Conservation (phyloP, 2,888 invertebrate genomes). For the Sipunculus nudus region DNA sequence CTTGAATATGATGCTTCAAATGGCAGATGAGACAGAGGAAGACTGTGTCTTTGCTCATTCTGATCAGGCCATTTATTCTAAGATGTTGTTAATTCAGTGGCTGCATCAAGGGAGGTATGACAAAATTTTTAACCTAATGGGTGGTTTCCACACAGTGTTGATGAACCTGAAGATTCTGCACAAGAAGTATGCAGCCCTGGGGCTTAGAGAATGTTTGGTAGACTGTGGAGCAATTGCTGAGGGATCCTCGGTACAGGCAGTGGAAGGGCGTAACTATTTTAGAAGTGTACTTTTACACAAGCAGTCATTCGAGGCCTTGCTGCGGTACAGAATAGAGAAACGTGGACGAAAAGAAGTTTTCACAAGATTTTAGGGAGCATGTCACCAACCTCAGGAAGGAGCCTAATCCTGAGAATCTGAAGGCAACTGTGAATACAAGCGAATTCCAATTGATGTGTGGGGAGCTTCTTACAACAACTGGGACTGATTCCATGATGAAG, state of each 20-base stretch:
- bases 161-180: background rate
- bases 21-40: no score
- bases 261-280: background rate
- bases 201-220: background rate
- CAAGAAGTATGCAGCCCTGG: constrained; percentile 2
- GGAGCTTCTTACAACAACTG: background rate
- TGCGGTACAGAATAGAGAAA: background rate
- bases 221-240: background rate
- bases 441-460: background rate
- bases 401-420: background rate
- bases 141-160: constrained; percentile 1
- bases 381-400: background rate
- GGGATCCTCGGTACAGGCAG: background rate
- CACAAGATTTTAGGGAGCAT: background rate
- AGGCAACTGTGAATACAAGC: background rate
- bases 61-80: background rate
- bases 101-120: background rate
- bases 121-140: background rate
- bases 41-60: background rate
- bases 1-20: no score
- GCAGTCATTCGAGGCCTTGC: background rate
- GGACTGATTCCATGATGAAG: no score
- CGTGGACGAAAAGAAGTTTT: background rate
- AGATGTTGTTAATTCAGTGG: background rate
- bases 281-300: background rate